These are phyloP conservation scores for Tokudaia tokunoshimensis DNA, from an alignment of 2,797 vertebrate species.

Conservation along the genomic window DNA sequence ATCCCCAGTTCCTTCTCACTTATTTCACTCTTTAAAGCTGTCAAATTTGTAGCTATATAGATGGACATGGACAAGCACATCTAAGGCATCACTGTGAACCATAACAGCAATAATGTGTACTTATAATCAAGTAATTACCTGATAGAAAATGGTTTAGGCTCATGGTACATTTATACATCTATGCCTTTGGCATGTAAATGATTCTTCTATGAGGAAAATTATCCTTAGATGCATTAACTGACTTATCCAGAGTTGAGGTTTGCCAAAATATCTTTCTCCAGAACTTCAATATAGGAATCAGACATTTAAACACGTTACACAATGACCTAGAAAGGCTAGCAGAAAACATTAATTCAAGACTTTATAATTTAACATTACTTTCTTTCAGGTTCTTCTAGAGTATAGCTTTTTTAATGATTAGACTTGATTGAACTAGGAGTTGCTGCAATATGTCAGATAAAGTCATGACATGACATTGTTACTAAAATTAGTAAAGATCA, in stretches of 20 bases:
- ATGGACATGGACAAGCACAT: not conserved
- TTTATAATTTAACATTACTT: not conserved
- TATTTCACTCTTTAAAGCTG: not conserved
- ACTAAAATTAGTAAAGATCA: not conserved
- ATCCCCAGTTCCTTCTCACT: not conserved
- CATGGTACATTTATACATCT: not conserved
- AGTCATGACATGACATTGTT: not conserved
- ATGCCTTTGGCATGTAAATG: not conserved
- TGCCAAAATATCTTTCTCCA: not conserved
- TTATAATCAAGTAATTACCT: not conserved
- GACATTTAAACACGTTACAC: not conserved
- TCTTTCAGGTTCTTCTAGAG: not conserved
- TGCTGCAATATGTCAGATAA: slow-evolving; percentile 11
- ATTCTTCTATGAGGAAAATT: not conserved
- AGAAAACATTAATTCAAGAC: not conserved
- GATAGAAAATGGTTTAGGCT: not conserved
- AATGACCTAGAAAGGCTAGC: not conserved
- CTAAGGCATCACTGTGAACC: not conserved
- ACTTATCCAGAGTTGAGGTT: not conserved
- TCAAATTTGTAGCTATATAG: not conserved
- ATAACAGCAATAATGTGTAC: not conserved
- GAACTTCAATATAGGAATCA: not conserved
- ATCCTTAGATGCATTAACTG: not conserved
- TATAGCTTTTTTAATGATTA: not conserved
- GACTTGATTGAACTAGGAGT: not conserved